Conservation (phyloP, 2,113 vertebrate genomes). For the Podiceps cristatus region DNA sequence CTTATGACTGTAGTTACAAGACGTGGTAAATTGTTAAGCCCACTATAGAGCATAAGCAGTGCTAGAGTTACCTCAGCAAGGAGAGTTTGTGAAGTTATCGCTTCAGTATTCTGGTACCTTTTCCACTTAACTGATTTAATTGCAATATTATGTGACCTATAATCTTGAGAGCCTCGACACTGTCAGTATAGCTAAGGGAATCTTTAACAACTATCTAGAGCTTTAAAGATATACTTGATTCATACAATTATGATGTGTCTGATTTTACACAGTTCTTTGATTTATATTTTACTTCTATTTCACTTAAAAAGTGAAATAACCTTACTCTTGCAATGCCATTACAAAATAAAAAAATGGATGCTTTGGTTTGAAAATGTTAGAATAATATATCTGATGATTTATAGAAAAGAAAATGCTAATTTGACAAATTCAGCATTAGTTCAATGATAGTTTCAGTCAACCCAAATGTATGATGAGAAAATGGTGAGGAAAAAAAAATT, state of each 20-base stretch:
- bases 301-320: not conserved
- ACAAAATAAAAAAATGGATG: not conserved
- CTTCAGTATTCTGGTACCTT: not conserved
- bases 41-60: not conserved
- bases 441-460: not conserved
- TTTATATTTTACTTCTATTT: not conserved
- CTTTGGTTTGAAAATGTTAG: not conserved
- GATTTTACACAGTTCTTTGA: not conserved
- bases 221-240: not conserved
- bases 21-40: accelerated
- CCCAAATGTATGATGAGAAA: not conserved
- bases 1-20: not conserved
- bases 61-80: not conserved
- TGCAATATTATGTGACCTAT: not conserved
- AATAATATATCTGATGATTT: not conserved
- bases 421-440: not conserved
- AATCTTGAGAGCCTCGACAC: not conserved
- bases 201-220: not conserved
- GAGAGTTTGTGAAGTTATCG: not conserved
- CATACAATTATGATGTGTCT: not conserved
- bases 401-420: not conserved
- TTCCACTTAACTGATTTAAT: not conserved
- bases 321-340: not conserved
- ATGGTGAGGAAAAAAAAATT: no score
- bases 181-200: not conserved